Conservation (phyloP, 1,140 invertebrate species). For the Dreissena rostriformis region DNA sequence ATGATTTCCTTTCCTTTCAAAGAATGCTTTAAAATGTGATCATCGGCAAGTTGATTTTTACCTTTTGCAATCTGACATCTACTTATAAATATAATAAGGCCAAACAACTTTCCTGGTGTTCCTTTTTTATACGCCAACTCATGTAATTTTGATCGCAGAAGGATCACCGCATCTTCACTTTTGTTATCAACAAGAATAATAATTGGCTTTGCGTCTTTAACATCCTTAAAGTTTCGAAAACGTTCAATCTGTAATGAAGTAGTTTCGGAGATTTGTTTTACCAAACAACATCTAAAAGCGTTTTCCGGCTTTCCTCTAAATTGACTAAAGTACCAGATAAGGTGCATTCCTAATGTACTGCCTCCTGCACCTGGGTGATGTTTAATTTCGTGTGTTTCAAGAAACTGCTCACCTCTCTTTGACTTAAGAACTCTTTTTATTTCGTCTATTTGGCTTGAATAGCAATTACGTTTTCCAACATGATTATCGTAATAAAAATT, state of each 20-base stretch:
- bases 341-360: slow-evolving; percentile 37
- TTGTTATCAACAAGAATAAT: slow-evolving; percentile 33
- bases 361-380: slow-evolving; percentile 48
- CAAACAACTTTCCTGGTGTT: slow-evolving; percentile 28
- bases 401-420: slow-evolving; percentile 24
- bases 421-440: slow-evolving; percentile 1
- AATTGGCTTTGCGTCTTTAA: slow-evolving; percentile 14
- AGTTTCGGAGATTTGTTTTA: slow-evolving; percentile 19
- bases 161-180: slow-evolving; percentile 12
- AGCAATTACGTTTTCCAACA: slow-evolving; percentile 25
- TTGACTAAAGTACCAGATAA: slow-evolving; percentile 47
- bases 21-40: slow-evolving; percentile 4
- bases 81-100: slow-evolving; percentile 20
- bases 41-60: background rate
- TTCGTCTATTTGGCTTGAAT: background rate
- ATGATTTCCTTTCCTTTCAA: slow-evolving; percentile 4
- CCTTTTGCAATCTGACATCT: slow-evolving; percentile 14
- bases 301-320: slow-evolving; percentile 12
- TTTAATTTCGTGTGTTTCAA: slow-evolving; percentile 28
- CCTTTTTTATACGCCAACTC: slow-evolving; percentile 30
- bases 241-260: slow-evolving; percentile 22
- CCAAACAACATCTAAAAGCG: slow-evolving; percentile 33
- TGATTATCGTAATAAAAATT: slow-evolving; percentile 39
- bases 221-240: slow-evolving; percentile 34
- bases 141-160: slow-evolving; percentile 27